Conservation (phyloP, 2,797 vertebrate genomes). For the Hoplostethus atlanticus region DNA sequence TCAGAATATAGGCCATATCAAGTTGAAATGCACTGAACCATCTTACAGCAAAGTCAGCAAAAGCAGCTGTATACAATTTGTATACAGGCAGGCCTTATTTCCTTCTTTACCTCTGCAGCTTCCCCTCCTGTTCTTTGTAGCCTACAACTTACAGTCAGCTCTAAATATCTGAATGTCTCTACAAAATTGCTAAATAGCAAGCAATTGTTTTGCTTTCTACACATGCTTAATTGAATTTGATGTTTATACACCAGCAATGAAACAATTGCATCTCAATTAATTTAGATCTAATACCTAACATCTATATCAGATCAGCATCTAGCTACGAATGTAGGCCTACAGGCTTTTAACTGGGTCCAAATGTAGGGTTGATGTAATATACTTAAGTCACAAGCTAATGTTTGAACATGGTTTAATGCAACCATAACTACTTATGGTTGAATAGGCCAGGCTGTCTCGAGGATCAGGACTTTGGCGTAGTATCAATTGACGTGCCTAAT, state of each 20-base stretch:
- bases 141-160: too few relatives aligned
- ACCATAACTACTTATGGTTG: neutral
- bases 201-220: neutral
- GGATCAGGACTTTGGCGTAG: conserved; percentile 8
- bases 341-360: neutral
- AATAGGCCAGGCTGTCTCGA: neutral
- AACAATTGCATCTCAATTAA: too few relatives aligned
- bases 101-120: neutral
- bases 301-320: too few relatives aligned
- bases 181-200: neutral
- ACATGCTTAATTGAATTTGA: too few relatives aligned
- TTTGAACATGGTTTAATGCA: conserved; percentile 1
- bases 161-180: neutral
- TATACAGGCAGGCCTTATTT: neutral
- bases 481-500: neutral
- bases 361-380: neutral
- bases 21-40: neutral
- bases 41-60: too few relatives aligned
- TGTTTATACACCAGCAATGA: too few relatives aligned
- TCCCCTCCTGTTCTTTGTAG: too few relatives aligned
- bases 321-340: neutral
- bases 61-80: too few relatives aligned
- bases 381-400: conserved; percentile 8
- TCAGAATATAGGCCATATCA: neutral
- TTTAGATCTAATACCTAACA: too few relatives aligned